Evolutionary conservation across 2,888 invertebrate species (phyloP).

Genomic region (Drosophila ustulata): DNA sequence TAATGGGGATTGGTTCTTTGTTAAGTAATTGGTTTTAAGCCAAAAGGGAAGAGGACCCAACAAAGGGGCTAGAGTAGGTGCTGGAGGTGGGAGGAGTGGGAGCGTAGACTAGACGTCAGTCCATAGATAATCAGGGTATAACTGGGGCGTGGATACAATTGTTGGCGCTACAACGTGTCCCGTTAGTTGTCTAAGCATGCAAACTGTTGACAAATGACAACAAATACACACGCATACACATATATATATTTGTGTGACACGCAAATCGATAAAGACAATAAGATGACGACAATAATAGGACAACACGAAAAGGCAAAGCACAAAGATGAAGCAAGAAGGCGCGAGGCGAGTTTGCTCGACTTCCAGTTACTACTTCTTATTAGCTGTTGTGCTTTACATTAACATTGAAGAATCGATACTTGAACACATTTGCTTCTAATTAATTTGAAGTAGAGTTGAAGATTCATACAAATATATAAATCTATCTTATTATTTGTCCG

Average conservation of each 20-base stretch:
- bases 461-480: too few relatives aligned
- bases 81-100: not conserved
- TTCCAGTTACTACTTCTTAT: not conserved
- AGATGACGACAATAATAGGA: constrained; percentile 37
- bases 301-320: not conserved
- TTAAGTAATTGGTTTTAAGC: constrained; percentile 26
- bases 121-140: constrained; percentile 3
- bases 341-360: not conserved
- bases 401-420: too few relatives aligned
- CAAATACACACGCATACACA: not conserved
- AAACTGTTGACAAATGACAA: constrained; percentile 30
- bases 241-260: not conserved
- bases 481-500: too few relatives aligned
- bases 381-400: too few relatives aligned
- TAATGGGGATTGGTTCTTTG: constrained; percentile 2
- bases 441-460: too few relatives aligned
- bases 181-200: constrained; percentile 29
- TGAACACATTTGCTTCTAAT: too few relatives aligned
- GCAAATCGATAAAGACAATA: constrained; percentile 49
- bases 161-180: constrained; percentile 8
- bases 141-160: not conserved
- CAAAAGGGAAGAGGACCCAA: not conserved
- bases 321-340: not conserved
- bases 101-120: not conserved
- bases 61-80: not conserved